Evolutionary conservation across 2,888 invertebrate genomes (phyloP), one percentile per base, ranked within the genome.

Genomic region (Drosophila eohydei): DNA sequence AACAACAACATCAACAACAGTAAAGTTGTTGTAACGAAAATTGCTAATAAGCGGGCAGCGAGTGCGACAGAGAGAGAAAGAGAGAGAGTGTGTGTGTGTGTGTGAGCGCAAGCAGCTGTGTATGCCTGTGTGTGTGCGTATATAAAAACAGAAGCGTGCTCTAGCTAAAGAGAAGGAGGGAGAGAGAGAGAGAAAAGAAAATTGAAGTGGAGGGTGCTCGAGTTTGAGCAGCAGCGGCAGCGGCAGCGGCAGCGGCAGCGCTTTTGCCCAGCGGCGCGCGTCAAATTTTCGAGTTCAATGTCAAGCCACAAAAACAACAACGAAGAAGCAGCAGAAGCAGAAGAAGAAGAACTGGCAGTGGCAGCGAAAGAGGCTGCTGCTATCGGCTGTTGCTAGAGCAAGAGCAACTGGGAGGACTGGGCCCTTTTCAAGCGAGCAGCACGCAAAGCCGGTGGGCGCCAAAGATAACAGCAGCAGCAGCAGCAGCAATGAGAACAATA

Each of bases 211-310:
- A 43, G 55, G 28, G 60, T 46, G 51, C 40, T 11, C 11, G 26
- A 38, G 34, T 50, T 21, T 51, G 50, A 28, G 43, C 34, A 59
- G 74, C 77, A 74, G 74, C 30, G 34, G 32, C 32, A 21, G 74
- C 30, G 34, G 32, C 32, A 21, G 74, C 30, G 34, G 32, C 32
- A 21, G 41, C 9, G 5, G 44, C 44, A 26, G 34, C 80, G 69
- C 67, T 59, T 74, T 83, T 87, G 75, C 75, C 70, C 78, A 85
- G 81, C 84, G 81, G 70, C 82, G 76, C 80, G 76, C 88, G 72
- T 88, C 86, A 83, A 83, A 79, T 88, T 85, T 85, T 88, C 80
- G 88, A 85, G 85, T 89, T 90, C 89, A 89, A 89, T 89, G 89
- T 89, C 89, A 89, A 89, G 81, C 80, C 87, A 80, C 87, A 84